Evolutionary conservation across 2,797 vertebrate genomes (phyloP).

Genomic region (Esox lucius): DNA sequence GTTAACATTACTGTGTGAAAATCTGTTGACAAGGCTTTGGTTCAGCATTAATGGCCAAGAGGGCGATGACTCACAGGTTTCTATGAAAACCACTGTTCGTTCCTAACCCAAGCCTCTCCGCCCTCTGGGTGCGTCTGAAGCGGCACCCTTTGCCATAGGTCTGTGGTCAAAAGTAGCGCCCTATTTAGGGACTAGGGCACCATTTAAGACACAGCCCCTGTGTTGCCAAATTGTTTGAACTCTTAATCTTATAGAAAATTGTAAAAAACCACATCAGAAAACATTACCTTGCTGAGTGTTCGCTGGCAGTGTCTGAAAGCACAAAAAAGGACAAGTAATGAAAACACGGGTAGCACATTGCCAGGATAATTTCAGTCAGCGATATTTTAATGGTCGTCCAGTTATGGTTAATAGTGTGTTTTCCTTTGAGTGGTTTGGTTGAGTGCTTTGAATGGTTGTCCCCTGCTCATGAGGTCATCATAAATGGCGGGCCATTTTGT

Average conservation of each 20-base stretch:
- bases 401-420: not conserved
- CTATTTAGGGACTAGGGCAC: not conserved
- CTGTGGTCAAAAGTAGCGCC: not conserved
- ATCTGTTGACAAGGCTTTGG: not conserved
- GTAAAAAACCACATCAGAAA: slow-evolving; percentile 3
- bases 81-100: slow-evolving; percentile 21
- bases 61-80: not conserved
- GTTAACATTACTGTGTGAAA: not conserved
- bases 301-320: no score
- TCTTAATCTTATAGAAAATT: slow-evolving; percentile 6
- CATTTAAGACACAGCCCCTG: not conserved
- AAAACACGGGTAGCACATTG: not conserved
- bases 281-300: slow-evolving; percentile 2
- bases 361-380: not conserved
- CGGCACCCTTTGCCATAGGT: not conserved
- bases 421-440: not conserved
- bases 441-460: not conserved
- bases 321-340: not conserved
- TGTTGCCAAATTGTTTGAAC: not conserved
- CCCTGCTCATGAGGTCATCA: not conserved
- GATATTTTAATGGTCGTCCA: not conserved
- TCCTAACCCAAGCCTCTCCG: slow-evolving; percentile 2
- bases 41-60: not conserved
- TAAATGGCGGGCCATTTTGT: not conserved
- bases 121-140: not conserved